A percentile compares a stretch with the other conserved stretches of the same genome.
Evolutionary conservation across 1,140 invertebrate species (phyloP).

Genomic region (Caerostris darwini): DNA sequence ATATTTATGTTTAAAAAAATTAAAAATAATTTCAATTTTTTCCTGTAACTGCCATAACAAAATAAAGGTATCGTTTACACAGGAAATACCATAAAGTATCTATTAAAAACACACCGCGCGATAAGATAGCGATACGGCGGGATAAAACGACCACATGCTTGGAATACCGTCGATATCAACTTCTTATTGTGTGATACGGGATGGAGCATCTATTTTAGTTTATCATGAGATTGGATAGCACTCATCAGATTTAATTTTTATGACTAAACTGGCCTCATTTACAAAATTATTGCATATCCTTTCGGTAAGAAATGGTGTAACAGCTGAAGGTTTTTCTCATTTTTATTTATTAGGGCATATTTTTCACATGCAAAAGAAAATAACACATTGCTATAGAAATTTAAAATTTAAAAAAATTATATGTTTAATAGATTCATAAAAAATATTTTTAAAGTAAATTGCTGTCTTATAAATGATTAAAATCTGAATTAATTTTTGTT

Average conservation of each 20-base stretch:
- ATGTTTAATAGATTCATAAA: too few species aligned
- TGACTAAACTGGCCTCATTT: background rate
- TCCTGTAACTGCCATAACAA: too few species aligned
- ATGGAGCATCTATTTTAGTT: background rate
- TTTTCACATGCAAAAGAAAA: too few species aligned
- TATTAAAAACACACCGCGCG: background rate
- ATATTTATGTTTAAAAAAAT: too few species aligned
- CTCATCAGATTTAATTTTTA: constrained; percentile 13
- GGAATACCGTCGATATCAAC: background rate
- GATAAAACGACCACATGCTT: constrained; percentile 1
- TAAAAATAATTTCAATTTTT: too few species aligned
- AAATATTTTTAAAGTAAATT: too few species aligned
- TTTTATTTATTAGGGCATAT: too few species aligned
- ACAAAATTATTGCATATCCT: constrained; percentile 1
- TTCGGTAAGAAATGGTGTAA: background rate
- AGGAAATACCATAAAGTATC: background rate
- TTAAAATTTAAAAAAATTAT: too few species aligned
- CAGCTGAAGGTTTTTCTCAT: background rate
- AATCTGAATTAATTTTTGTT: too few species aligned
- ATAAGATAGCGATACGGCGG: background rate
- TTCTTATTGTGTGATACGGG: background rate
- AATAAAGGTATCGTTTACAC: background rate
- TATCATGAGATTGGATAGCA: background rate
- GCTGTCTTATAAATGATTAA: too few species aligned
- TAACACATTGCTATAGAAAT: too few species aligned